Percentiles rank a stretch among this genome's conserved stretches.
phyloP scores from a whole-genome alignment of 1,140 invertebrate genomes.

The Dendrolimus punctatus region DNA sequence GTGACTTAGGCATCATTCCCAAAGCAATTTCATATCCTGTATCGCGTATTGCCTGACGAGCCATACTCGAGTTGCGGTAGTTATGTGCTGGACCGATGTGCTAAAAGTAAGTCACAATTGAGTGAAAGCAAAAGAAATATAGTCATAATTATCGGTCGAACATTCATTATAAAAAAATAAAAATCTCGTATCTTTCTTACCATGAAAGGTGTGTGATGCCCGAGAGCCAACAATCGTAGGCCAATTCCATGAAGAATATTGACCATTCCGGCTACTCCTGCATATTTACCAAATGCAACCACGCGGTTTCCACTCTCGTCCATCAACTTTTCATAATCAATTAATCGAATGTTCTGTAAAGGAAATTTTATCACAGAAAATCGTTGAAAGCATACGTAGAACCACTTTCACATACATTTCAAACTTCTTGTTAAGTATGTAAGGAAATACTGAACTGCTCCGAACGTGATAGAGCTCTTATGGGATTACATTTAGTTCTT shows the following conservation, averaged over 20 bases:
- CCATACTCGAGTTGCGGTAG: constrained; percentile 98
- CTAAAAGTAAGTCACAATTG: constrained; percentile 52
- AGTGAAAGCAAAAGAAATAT: too few species aligned
- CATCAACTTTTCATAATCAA: constrained; percentile 98
- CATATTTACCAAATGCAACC: constrained; percentile 99
- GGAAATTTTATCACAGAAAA: neutral
- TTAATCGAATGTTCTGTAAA: constrained; percentile 90
- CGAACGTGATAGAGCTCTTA: too few species aligned
- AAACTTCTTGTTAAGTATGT: too few species aligned
- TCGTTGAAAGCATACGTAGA: too few species aligned
- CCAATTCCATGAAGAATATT: constrained; percentile 98
- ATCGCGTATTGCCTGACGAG: constrained; percentile 95
- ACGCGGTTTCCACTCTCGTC: constrained; percentile 91
- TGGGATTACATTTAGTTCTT: too few species aligned
- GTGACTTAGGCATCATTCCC: constrained; percentile 97
- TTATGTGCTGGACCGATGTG: constrained; percentile 99
- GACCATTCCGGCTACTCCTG: constrained; percentile 98
- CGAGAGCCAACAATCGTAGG: constrained; percentile 92
- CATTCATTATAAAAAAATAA: too few species aligned
- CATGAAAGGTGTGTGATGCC: constrained; percentile 99
- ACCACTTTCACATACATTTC: too few species aligned
- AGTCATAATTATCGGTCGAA: too few species aligned
- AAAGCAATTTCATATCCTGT: constrained; percentile 98
- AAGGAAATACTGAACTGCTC: too few species aligned
- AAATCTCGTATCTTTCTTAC: constrained; percentile 64